These are phyloP conservation scores for Luidia sarsii DNA, from an alignment of 53 echinoderm and acorn worm genomes.

Conservation along the genomic window DNA sequence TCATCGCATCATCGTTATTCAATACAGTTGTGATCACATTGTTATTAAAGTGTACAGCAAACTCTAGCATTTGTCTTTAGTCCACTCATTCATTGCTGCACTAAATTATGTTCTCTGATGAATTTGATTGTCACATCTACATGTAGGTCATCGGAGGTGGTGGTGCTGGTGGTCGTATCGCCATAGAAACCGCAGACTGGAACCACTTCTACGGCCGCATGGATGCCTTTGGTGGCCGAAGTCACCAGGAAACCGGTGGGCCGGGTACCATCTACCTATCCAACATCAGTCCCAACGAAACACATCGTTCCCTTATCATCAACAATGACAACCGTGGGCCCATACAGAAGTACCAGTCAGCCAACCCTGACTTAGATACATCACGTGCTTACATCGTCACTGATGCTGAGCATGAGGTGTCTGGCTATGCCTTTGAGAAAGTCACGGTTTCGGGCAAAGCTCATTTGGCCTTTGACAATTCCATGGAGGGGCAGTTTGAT, in stretches of 20 bases:
- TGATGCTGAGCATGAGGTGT: conserved; percentile 12
- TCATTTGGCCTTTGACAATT: conserved; percentile 64
- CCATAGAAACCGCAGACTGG: conserved; percentile 58
- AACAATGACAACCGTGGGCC: conserved; percentile 69
- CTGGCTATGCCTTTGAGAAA: conserved; percentile 45
- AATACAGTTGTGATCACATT: too few species aligned
- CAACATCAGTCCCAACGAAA: conserved; percentile 50
- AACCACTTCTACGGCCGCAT: conserved; percentile 73
- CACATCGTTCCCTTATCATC: conserved; percentile 59
- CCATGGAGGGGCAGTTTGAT: conserved; percentile 1
- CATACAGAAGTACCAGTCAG: conserved; percentile 33
- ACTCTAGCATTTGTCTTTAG: not conserved
- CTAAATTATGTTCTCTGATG: not conserved
- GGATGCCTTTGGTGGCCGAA: conserved; percentile 76
- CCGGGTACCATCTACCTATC: conserved; percentile 83
- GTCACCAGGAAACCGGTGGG: conserved; percentile 71
- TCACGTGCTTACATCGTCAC: conserved; percentile 62
- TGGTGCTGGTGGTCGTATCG: conserved; percentile 85
- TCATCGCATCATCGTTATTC: too few species aligned
- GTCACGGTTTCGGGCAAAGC: conserved; percentile 37
- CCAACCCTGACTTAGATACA: conserved; percentile 29
- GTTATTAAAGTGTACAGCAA: not conserved
- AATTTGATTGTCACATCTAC: too few species aligned
- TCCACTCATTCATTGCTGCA: not conserved
- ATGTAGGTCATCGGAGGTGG: conserved; percentile 84